Evolutionary conservation across 2,888 invertebrate species (phyloP).

Genomic region (Drosophila mayaguana): DNA sequence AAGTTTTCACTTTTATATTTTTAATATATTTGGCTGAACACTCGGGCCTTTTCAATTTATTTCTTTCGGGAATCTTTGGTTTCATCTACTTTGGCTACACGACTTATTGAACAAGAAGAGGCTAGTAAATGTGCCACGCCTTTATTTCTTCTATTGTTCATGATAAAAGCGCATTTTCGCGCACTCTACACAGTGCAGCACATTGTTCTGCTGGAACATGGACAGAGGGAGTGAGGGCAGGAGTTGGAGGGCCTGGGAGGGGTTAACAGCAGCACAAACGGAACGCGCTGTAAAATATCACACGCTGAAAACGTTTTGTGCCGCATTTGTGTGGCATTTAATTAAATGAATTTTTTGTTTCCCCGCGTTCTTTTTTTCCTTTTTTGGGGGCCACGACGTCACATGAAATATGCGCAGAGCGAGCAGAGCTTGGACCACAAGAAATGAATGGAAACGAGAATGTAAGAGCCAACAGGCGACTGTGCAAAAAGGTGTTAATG

Average conservation of each 20-base stretch:
- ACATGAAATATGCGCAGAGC: constrained; percentile 68
- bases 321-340: constrained; percentile 79
- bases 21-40: neutral
- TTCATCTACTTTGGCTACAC: neutral
- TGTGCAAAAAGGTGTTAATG: constrained; percentile 77
- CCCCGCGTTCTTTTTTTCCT: constrained; percentile 8
- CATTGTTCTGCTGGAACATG: neutral
- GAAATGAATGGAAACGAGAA: constrained; percentile 50
- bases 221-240: neutral
- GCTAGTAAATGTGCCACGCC: neutral
- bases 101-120: constrained; percentile 11
- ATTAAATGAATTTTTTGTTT: constrained; percentile 74
- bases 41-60: neutral
- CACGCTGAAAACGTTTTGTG: constrained; percentile 68
- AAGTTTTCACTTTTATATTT: neutral
- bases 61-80: neutral
- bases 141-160: neutral
- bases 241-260: neutral
- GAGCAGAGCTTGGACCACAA: constrained; percentile 28
- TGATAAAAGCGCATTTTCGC: constrained; percentile 29
- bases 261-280: constrained; percentile 1
- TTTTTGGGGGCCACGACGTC: constrained; percentile 42
- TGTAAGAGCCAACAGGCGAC: constrained; percentile 47
- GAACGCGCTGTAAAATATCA: constrained; percentile 61
- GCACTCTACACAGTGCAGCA: constrained; percentile 11